phyloP scores from a whole-genome alignment of 1,140 invertebrate genomes.

The Phymorhynchus buccinoides region DNA sequence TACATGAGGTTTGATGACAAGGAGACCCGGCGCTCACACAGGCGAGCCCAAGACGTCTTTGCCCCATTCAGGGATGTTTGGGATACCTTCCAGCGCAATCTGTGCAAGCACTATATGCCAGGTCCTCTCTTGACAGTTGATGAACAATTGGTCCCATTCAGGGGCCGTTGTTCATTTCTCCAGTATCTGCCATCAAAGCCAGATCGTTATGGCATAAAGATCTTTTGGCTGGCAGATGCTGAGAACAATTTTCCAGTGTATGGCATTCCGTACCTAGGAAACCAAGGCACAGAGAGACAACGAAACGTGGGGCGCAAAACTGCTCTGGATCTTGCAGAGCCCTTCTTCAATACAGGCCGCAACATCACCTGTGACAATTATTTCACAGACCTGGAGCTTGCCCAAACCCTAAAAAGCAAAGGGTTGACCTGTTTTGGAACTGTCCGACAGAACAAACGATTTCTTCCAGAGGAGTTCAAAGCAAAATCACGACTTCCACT shows the following conservation, averaged over 20 bases:
- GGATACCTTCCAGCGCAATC: slow-evolving; percentile 39
- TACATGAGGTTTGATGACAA: slow-evolving; percentile 55
- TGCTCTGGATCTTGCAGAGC: slow-evolving; percentile 23
- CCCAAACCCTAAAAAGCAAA: slow-evolving; percentile 16
- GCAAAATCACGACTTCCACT: background rate
- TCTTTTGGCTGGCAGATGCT: slow-evolving; percentile 49
- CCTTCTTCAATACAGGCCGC: slow-evolving; percentile 29
- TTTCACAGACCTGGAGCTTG: slow-evolving; percentile 34
- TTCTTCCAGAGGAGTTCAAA: slow-evolving; percentile 35
- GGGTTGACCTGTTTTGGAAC: slow-evolving; percentile 33
- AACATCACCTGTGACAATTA: slow-evolving; percentile 47
- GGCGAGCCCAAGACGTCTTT: slow-evolving; percentile 51
- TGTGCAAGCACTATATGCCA: slow-evolving; percentile 43
- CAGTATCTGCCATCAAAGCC: slow-evolving; percentile 70
- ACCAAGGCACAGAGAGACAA: background rate
- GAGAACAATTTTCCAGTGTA: slow-evolving; percentile 42
- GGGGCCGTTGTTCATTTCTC: slow-evolving; percentile 59
- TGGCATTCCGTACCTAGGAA: slow-evolving; percentile 41
- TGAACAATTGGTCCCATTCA: slow-evolving; percentile 63
- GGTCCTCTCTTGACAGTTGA: slow-evolving; percentile 56
- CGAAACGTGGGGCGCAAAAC: slow-evolving; percentile 11
- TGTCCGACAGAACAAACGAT: slow-evolving; percentile 27
- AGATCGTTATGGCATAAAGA: slow-evolving; percentile 66
- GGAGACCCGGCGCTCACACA: slow-evolving; percentile 39
- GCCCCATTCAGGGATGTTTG: slow-evolving; percentile 56